Conservation (phyloP, 2,113 vertebrate genomes). For the Hyla sarda region DNA sequence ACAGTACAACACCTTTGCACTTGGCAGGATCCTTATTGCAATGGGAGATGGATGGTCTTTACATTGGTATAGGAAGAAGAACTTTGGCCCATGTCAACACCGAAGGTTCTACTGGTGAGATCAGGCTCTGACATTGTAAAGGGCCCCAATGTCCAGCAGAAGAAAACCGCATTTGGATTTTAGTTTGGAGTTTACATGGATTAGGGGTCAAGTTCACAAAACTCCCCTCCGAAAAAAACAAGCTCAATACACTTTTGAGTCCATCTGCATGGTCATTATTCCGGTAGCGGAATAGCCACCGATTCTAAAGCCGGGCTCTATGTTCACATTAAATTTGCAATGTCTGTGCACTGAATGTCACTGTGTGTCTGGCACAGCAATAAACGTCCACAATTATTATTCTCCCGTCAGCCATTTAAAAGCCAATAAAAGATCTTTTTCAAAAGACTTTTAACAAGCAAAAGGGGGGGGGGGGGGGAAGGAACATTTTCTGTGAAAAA, state of each 20-base stretch:
- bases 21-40: no score
- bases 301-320: background rate
- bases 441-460: conserved; percentile 15
- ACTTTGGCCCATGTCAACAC: no score
- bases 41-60: no score
- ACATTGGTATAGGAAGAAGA: no score
- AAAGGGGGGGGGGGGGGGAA: background rate
- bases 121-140: background rate
- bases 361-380: conserved; percentile 15
- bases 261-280: background rate
- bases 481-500: conserved; percentile 14
- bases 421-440: conserved; percentile 36
- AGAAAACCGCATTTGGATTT: background rate
- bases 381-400: conserved; percentile 34
- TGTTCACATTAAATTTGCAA: conserved; percentile 5
- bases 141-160: background rate
- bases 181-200: background rate
- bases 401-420: conserved; percentile 37
- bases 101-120: no score
- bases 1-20: no score
- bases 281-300: background rate
- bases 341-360: conserved; percentile 28
- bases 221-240: background rate
- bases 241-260: background rate
- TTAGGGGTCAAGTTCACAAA: background rate